A percentile compares a stretch with the other conserved stretches of the same genome.
These are phyloP conservation scores for Microcebus jonahi DNA, from an alignment of 2,113 vertebrate species.

Conservation along the genomic window DNA sequence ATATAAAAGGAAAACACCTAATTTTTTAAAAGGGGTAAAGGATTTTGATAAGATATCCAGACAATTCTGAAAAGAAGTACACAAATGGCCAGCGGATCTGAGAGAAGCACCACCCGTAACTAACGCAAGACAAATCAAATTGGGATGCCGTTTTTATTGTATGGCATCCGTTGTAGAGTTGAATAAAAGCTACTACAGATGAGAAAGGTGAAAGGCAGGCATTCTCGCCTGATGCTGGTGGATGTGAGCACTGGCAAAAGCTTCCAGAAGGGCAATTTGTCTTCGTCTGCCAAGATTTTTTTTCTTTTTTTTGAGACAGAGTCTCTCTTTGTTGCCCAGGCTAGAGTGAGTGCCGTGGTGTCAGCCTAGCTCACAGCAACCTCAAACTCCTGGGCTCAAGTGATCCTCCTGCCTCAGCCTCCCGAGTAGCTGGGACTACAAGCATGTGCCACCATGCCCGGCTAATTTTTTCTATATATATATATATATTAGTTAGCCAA, in stretches of 20 bases:
- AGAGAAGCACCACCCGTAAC: not conserved
- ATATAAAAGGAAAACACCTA: not conserved
- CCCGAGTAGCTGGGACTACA: no score
- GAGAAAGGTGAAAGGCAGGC: no score
- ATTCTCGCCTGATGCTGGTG: not conserved
- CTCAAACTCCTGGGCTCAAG: no score
- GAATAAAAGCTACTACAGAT: not conserved
- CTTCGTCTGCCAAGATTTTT: not conserved
- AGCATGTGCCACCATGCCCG: no score
- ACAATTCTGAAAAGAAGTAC: not conserved
- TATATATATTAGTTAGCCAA: no score
- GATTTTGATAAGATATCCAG: not conserved
- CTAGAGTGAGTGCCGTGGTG: no score
- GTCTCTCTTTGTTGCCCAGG: no score
- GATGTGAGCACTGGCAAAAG: not conserved
- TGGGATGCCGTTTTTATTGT: not conserved
- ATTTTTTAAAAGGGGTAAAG: not conserved
- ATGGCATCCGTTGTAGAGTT: not conserved
- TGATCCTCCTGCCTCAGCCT: no score
- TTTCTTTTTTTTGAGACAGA: no score
- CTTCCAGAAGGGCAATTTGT: not conserved
- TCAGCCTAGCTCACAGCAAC: no score
- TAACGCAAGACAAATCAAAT: not conserved
- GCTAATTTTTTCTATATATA: no score
- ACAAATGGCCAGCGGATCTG: not conserved